These are phyloP conservation scores for Cyclophora punctaria DNA, from an alignment of 2,888 invertebrate genomes.

Conservation along the genomic window DNA sequence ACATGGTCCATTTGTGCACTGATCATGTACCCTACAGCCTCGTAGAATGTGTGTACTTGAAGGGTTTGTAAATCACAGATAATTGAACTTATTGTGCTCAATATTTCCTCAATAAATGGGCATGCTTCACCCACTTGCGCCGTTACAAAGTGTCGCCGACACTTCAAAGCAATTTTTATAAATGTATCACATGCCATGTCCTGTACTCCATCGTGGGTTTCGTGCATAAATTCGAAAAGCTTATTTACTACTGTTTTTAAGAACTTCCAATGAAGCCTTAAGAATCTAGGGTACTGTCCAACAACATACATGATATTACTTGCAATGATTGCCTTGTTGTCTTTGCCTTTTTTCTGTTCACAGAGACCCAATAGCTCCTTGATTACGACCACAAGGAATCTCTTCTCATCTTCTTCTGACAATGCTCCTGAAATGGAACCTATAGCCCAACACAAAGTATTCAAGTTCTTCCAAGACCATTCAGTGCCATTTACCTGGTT, in stretches of 20 bases:
- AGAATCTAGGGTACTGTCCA: constrained; percentile 98
- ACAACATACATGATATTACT: constrained; percentile 99
- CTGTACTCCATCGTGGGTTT: constrained; percentile 99
- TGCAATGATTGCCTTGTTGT: constrained; percentile 99
- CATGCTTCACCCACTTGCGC: constrained; percentile 96
- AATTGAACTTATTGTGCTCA: constrained; percentile 95
- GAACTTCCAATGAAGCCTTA: constrained; percentile 99
- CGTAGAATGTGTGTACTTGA: constrained; percentile 99
- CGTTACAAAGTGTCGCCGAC: constrained; percentile 97
- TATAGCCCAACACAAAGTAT: constrained; percentile 99
- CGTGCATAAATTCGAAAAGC: constrained; percentile 99
- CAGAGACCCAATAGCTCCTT: constrained; percentile 97
- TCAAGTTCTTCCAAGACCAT: constrained; percentile 99
- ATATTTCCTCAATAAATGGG: constrained; percentile 99
- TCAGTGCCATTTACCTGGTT: constrained; percentile 99
- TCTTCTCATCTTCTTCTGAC: constrained; percentile 99
- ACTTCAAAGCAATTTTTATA: constrained; percentile 99
- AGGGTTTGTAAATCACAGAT: constrained; percentile 99
- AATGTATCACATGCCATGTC: constrained; percentile 99
- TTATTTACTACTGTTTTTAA: constrained; percentile 99
- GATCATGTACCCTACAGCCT: constrained; percentile 99
- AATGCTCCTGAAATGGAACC: constrained; percentile 99
- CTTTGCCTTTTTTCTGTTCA: constrained; percentile 98
- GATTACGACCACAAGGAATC: constrained; percentile 98
- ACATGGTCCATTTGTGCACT: constrained; percentile 94